Percentiles rank a stretch among this genome's conserved stretches.
Evolutionary conservation across 1,140 invertebrate genomes (phyloP).

Genomic region (Agraylea sexmaculata): DNA sequence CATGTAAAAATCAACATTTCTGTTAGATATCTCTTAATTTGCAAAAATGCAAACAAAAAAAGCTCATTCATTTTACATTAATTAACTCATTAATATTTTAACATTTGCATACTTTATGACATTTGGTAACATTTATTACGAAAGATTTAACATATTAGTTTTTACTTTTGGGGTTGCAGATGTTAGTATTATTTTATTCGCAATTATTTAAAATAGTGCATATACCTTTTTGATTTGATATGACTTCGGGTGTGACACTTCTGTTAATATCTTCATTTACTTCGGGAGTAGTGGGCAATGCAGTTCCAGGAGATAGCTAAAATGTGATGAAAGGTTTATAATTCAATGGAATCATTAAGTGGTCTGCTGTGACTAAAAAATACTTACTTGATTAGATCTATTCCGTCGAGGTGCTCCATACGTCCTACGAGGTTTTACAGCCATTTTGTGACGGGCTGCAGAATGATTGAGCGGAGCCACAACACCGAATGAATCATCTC

Average conservation of each 20-base stretch:
- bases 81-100: conserved; percentile 17
- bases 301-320: conserved; percentile 35
- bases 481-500: conserved; percentile 34
- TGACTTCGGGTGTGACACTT: conserved; percentile 45
- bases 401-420: conserved; percentile 55
- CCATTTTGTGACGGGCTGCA: conserved; percentile 67
- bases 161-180: too few species aligned
- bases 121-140: too few species aligned
- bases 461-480: conserved; percentile 58
- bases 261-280: conserved; percentile 56
- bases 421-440: conserved; percentile 59
- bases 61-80: neutral
- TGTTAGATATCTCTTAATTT: neutral
- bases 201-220: too few species aligned
- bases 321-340: too few species aligned
- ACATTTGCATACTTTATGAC: too few species aligned
- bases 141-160: too few species aligned
- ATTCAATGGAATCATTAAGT: too few species aligned
- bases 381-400: conserved; percentile 34
- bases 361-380: conserved; percentile 6
- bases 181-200: too few species aligned
- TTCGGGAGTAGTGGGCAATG: conserved; percentile 56
- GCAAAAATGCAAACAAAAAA: neutral
- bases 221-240: too few species aligned
- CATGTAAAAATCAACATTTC: too few species aligned